Percentiles rank a stretch among this genome's conserved stretches.
Conservation (phyloP, 2,113 vertebrate species). For the Apteryx mantelli region DNA sequence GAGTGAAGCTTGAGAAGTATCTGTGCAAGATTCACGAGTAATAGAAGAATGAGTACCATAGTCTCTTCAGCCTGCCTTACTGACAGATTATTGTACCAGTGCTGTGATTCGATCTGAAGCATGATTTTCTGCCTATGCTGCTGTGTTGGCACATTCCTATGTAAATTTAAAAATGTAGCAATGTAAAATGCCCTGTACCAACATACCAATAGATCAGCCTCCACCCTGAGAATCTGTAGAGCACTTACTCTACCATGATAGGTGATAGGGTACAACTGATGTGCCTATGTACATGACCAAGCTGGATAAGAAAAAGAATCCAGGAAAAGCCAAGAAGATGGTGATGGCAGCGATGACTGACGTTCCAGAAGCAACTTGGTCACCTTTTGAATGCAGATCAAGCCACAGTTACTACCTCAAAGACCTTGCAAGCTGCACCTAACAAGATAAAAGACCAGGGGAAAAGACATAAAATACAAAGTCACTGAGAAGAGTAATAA, state of each 20-base stretch:
- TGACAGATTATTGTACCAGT: background rate
- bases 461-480: background rate
- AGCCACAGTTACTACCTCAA: background rate
- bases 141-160: background rate
- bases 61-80: background rate
- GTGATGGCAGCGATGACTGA: background rate
- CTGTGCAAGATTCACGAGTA: background rate
- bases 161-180: too few relatives aligned
- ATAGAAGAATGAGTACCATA: background rate
- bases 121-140: background rate
- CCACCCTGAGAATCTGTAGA: background rate
- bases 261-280: background rate
- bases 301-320: background rate
- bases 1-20: background rate
- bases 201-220: background rate
- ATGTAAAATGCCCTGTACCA: background rate
- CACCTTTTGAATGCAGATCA: background rate
- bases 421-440: background rate
- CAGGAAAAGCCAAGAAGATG: background rate
- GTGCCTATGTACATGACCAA: background rate
- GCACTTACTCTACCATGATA: background rate
- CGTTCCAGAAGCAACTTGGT: background rate
- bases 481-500: background rate
- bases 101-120: background rate
- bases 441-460: background rate